Percentiles rank a stretch among this genome's conserved stretches.
Evolutionary conservation across 2,888 invertebrate genomes (phyloP).

Genomic region (Stegophylla sp.): DNA sequence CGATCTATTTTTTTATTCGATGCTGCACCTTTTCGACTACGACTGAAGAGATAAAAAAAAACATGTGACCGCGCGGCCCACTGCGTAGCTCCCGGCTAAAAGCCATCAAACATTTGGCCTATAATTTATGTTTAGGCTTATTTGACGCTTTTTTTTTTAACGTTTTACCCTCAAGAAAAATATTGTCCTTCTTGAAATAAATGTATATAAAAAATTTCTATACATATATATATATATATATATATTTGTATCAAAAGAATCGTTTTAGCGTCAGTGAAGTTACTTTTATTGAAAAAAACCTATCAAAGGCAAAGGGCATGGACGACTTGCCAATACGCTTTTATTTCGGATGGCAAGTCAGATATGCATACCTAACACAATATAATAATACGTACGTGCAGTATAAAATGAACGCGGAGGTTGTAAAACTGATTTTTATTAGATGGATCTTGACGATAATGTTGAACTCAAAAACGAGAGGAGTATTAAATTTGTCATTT

Average conservation of each 20-base stretch:
- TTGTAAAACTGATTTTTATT: slow-evolving; percentile 53
- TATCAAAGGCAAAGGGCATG: not conserved
- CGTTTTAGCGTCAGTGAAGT: not conserved
- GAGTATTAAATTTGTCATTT: slow-evolving; percentile 56
- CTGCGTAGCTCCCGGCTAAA: slow-evolving; percentile 2
- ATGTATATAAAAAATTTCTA: not conserved
- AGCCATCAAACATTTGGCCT: slow-evolving; percentile 26
- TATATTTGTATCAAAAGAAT: too few species aligned
- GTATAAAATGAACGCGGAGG: slow-evolving; percentile 30
- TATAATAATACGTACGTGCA: slow-evolving; percentile 19
- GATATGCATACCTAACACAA: slow-evolving; percentile 8
- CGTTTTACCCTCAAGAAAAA: not conserved
- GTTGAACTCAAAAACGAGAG: slow-evolving; percentile 36
- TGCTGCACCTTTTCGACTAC: slow-evolving; percentile 16
- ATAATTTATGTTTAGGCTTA: not conserved
- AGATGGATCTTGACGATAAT: slow-evolving; percentile 42
- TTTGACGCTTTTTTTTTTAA: slow-evolving; percentile 12
- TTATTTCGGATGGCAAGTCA: slow-evolving; percentile 10
- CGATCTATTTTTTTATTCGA: not conserved
- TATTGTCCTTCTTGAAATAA: not conserved
- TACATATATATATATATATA: too few species aligned
- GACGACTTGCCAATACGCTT: not conserved
- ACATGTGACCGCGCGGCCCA: not conserved
- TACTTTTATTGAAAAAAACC: slow-evolving; percentile 2
- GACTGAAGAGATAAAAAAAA: not conserved